Evolutionary conservation across 2,888 invertebrate genomes (phyloP).

Genomic region (Drosophila recens): DNA sequence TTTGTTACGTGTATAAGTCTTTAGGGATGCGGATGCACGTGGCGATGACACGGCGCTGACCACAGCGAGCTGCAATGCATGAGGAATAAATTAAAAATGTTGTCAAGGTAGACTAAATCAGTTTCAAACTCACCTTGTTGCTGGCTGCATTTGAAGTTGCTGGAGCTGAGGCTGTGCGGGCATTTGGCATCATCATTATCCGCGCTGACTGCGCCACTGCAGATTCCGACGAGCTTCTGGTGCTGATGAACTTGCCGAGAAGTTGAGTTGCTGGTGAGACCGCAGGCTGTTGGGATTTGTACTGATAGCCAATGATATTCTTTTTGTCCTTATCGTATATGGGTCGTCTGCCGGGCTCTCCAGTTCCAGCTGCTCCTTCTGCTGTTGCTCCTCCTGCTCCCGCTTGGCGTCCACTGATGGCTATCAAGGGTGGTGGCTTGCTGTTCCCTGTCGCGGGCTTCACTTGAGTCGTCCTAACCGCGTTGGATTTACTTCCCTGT

Average conservation of each 20-base stretch:
- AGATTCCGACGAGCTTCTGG: not conserved
- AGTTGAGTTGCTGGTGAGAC: not conserved
- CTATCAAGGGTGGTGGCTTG: not conserved
- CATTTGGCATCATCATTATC: not conserved
- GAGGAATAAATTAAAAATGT: no score
- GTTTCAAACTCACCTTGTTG: slow-evolving; percentile 14
- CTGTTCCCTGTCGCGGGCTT: not conserved
- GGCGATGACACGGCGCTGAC: not conserved
- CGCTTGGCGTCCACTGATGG: not conserved
- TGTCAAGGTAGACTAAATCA: not conserved
- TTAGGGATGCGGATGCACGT: slow-evolving; percentile 10
- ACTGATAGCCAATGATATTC: slow-evolving; percentile 64
- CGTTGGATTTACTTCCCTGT: not conserved
- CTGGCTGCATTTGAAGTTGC: not conserved
- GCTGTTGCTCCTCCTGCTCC: not conserved
- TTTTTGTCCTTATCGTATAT: slow-evolving; percentile 47
- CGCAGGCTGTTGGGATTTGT: not conserved
- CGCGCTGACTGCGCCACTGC: not conserved
- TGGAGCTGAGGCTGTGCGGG: not conserved
- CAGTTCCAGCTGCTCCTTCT: not conserved
- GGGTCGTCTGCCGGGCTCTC: slow-evolving; percentile 21
- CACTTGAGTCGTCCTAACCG: not conserved
- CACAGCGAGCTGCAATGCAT: not conserved
- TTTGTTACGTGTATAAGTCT: slow-evolving; percentile 12
- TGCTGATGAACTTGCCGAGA: not conserved